Percentiles rank a stretch among this genome's conserved stretches.
Conservation (phyloP, 2,797 vertebrate genomes). For the Borostomias antarcticus region DNA sequence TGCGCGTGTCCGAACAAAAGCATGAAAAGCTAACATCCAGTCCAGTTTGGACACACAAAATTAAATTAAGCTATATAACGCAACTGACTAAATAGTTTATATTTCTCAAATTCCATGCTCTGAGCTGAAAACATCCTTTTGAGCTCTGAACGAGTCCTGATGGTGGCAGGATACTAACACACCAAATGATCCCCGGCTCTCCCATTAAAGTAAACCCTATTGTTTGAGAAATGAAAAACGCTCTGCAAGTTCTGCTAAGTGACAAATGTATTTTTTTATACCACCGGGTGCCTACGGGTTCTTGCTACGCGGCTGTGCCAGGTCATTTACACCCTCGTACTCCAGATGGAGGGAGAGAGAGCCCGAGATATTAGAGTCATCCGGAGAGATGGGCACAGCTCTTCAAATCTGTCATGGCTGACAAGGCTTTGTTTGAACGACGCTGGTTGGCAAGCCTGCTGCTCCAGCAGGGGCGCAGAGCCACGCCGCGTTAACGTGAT, state of each 20-base stretch:
- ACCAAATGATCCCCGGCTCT: constrained; percentile 36
- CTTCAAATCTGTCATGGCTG: constrained; percentile 49
- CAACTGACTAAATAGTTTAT: not conserved
- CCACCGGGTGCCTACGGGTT: not conserved
- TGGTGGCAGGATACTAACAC: constrained; percentile 34
- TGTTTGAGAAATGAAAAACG: constrained; percentile 42
- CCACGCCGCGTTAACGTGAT: not conserved
- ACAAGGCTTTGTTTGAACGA: constrained; percentile 49
- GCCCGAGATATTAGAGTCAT: constrained; percentile 49
- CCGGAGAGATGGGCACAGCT: constrained; percentile 28
- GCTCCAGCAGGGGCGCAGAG: constrained; percentile 9
- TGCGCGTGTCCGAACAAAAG: not conserved
- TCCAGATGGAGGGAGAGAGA: constrained; percentile 26
- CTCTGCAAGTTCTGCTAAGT: constrained; percentile 15
- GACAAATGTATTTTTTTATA: constrained; percentile 2
- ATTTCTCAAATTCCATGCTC: not conserved
- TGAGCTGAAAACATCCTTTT: not conserved
- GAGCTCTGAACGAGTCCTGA: not conserved
- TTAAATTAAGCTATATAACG: not conserved
- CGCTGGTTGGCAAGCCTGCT: constrained; percentile 54
- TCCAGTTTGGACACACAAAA: not conserved
- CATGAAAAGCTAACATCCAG: not conserved
- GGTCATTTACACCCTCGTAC: constrained; percentile 25
- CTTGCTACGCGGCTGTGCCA: constrained; percentile 19
- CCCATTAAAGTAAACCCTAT: constrained; percentile 33